Evolutionary conservation across 2,113 vertebrate genomes (phyloP).

Genomic region (Forbesichthys agassizii): DNA sequence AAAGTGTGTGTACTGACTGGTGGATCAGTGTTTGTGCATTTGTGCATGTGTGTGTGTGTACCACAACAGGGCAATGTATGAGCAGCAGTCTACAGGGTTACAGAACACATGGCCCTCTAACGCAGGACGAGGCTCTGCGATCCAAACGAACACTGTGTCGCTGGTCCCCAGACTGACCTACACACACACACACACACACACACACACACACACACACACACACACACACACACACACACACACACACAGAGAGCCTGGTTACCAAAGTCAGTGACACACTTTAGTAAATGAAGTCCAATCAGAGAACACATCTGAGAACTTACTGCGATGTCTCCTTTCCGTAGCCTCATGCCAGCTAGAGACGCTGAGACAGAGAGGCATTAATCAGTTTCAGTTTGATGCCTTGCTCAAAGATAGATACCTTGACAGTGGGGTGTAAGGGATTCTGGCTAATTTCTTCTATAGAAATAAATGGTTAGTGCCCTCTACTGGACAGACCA

Average conservation of each 20-base stretch:
- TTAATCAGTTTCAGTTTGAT: not conserved
- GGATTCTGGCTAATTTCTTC: no score
- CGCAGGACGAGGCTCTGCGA: constrained; percentile 83
- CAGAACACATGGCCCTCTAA: constrained; percentile 89
- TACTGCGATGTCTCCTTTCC: constrained; percentile 90
- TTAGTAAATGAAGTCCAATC: not conserved
- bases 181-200: constrained; percentile 16
- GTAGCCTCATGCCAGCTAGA: constrained; percentile 91
- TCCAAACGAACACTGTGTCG: constrained; percentile 93
- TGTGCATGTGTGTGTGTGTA: constrained; percentile 40
- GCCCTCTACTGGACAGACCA: constrained; percentile 39
- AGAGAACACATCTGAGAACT: constrained; percentile 59
- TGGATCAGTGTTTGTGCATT: constrained; percentile 1
- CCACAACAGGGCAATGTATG: constrained; percentile 95
- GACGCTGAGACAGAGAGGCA: constrained; percentile 79
- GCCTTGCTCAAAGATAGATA: not conserved
- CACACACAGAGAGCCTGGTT: constrained; percentile 5
- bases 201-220: constrained; percentile 15
- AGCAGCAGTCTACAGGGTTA: constrained; percentile 81
- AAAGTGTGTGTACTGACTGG: not conserved
- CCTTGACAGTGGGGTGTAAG: not conserved
- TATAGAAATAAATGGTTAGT: not conserved
- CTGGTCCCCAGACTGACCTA: constrained; percentile 87
- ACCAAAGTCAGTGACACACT: not conserved
- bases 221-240: constrained; percentile 7